Base-by-base conservation (phyloP, 92 coral and sea anemone species). In the Umimayanthus kanabou region DNA sequence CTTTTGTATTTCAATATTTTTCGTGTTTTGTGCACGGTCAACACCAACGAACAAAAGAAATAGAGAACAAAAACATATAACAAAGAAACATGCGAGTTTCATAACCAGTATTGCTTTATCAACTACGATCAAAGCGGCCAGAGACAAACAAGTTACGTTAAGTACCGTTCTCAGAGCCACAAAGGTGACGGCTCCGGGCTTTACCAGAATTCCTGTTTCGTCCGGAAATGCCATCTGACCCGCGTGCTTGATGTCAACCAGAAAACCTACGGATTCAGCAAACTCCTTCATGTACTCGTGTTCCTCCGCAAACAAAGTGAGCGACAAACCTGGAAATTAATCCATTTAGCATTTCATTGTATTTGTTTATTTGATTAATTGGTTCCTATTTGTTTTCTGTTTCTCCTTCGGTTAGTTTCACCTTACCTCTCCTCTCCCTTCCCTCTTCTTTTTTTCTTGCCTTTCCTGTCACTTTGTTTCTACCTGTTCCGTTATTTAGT, bases 161-260 rank as follows among this genome's bases (percentile, higher is more conserved):
- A 43, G 37, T 30, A 80, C 85, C 37, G 49, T 47, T 80, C 40
- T 80, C 15, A 80, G 53, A 4, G 73, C 85, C 72, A 80, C 45
- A 37, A 61, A 39, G 0, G 85, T 80, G 25, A 80, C 20, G 6
- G 85, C 15, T 57, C 85, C 85, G 2, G 85, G 85, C 49, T 33
- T 61, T 23, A 80, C 49, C 39, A 80, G 5, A 37, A 80, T 39
- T 22, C 85, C 85, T 2, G 85, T 80, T 45, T 80, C 73, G 28
- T 57, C 73, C 6, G 85, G 85, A 29, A 80, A 80, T 47, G 85
- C 70, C 85, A 80, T 23, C 55, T 80, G 72, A 58, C 85, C 85
- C 18, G 85, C 14, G 49, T 80, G 85, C 25, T 80, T 61, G 33
- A 80, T 80, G 73, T 80, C 85, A 58, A 80, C 71, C 49, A 80